A percentile compares a stretch with the other conserved stretches of the same genome.
Conservation (phyloP, 1,140 invertebrate genomes). For the Drosophila tani region DNA sequence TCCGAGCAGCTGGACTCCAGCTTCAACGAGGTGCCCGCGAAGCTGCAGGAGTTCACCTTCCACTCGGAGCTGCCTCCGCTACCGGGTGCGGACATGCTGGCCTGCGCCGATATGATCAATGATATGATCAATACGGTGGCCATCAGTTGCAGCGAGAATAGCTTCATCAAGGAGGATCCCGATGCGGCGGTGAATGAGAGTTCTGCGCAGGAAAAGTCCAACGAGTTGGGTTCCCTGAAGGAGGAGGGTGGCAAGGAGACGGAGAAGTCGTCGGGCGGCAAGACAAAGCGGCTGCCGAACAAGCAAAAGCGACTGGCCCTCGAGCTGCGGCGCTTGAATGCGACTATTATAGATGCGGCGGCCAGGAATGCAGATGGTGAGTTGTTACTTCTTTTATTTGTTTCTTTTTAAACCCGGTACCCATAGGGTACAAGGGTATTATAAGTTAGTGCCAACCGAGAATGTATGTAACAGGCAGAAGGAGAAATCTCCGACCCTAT, state of each 20-base stretch:
- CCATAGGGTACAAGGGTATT: no score
- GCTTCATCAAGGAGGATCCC: conserved; percentile 70
- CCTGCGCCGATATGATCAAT: conserved; percentile 72
- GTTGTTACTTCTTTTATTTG: conserved; percentile 4
- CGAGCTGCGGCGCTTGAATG: conserved; percentile 79
- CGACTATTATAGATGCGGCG: conserved; percentile 79
- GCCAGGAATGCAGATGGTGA: conserved; percentile 66
- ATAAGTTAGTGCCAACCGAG: no score
- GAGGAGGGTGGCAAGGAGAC: conserved; percentile 34
- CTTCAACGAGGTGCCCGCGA: conserved; percentile 47
- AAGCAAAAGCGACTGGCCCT: conserved; percentile 70
- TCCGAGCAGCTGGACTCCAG: conserved; percentile 71
- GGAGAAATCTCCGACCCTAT: no score
- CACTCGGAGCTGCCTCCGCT: conserved; percentile 8
- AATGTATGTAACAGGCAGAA: no score
- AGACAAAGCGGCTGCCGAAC: conserved; percentile 37
- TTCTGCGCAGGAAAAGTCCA: not conserved
- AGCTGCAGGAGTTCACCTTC: conserved; percentile 50
- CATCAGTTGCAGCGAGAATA: conserved; percentile 81
- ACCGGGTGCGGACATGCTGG: conserved; percentile 29
- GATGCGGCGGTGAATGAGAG: conserved; percentile 11
- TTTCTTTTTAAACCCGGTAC: no score
- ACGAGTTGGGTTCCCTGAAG: conserved; percentile 16
- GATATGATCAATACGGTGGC: conserved; percentile 84
- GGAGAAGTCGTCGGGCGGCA: conserved; percentile 24